Conservation (phyloP, 1,140 invertebrate genomes). For the Brachionus sp. region DNA sequence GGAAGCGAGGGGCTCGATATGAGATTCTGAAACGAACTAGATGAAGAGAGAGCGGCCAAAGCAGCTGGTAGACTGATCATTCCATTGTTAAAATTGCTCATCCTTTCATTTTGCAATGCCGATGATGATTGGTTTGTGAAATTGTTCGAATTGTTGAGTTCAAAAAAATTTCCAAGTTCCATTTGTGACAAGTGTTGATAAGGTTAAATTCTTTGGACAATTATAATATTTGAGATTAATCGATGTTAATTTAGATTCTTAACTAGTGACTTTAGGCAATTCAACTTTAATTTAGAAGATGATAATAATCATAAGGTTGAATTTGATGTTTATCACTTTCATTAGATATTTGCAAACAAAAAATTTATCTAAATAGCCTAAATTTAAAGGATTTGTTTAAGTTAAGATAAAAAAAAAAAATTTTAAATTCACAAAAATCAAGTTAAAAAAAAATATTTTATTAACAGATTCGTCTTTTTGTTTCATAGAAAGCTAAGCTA, state of each 20-base stretch:
- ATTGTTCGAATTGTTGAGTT: background rate
- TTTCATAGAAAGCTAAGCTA: no score
- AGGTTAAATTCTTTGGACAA: no score
- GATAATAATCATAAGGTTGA: background rate
- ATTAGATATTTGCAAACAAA: background rate
- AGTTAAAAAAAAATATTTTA: no score
- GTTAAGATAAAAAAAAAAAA: no score
- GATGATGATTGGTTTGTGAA: background rate
- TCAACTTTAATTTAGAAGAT: background rate
- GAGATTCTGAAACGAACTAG: background rate
- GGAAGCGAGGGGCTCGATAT: background rate
- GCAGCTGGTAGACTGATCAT: background rate
- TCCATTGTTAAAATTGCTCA: background rate
- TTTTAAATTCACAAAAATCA: no score
- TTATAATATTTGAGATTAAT: no score
- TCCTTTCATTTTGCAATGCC: background rate
- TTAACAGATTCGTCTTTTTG: no score
- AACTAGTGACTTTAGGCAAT: background rate
- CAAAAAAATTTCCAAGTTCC: slow-evolving; percentile 28
- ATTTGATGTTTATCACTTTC: background rate
- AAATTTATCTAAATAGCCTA: background rate
- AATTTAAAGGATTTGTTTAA: background rate
- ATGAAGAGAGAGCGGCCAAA: background rate
- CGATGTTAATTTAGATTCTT: background rate
- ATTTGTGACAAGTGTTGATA: background rate